phyloP scores from a whole-genome alignment of 2,113 vertebrate species.

The Odobenus rosmarus region DNA sequence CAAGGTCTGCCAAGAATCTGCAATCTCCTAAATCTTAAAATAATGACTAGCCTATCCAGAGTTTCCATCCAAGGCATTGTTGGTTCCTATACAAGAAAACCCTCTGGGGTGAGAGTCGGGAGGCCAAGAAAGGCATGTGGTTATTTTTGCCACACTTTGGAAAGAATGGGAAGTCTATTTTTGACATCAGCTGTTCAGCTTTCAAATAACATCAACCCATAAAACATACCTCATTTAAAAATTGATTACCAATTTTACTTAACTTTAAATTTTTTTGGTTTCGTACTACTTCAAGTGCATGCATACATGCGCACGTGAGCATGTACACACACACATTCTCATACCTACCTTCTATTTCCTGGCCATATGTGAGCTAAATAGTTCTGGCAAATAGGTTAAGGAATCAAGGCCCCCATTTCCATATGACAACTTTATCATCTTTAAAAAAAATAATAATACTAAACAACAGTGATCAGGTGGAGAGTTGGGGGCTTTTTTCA shows the following conservation, averaged over 20 bases:
- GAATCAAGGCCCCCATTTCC: neutral
- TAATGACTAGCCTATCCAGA: constrained; percentile 29
- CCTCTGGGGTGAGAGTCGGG: constrained; percentile 46
- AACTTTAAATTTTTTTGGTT: neutral
- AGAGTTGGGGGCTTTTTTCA: neutral
- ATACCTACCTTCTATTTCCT: neutral
- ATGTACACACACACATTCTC: too few relatives aligned
- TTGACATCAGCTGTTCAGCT: constrained; percentile 45
- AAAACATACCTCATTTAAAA: constrained; percentile 53
- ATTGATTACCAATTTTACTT: neutral
- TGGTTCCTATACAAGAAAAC: constrained; percentile 68
- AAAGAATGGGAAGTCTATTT: constrained; percentile 68
- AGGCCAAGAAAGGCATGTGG: constrained; percentile 70
- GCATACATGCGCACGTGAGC: neutral
- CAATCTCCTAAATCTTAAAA: constrained; percentile 65
- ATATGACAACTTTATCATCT: neutral
- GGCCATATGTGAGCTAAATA: neutral
- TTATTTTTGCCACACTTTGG: constrained; percentile 71
- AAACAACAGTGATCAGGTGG: neutral
- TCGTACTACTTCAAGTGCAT: neutral
- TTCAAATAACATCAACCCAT: constrained; percentile 27
- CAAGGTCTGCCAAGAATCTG: constrained; percentile 61
- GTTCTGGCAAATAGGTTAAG: neutral
- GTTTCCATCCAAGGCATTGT: constrained; percentile 69
- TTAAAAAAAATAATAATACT: neutral